A percentile compares a stretch with the other conserved stretches of the same genome.
These are phyloP conservation scores for Apaloderma vittatum DNA, from an alignment of 2,113 vertebrate genomes.

Conservation along the genomic window DNA sequence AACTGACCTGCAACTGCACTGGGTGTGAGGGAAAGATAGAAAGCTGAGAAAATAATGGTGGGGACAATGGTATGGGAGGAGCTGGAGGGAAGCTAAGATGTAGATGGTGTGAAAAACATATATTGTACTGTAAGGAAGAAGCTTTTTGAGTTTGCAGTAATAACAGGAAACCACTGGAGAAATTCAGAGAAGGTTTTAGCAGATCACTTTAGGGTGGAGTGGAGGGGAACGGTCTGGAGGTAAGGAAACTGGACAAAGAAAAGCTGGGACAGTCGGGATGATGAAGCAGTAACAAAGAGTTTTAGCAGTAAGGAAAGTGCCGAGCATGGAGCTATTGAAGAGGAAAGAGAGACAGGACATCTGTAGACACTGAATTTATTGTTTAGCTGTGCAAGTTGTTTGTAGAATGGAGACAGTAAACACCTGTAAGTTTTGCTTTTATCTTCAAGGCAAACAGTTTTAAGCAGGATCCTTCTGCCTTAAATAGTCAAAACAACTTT, in stretches of 20 bases:
- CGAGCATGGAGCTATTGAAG: neutral
- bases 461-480: neutral
- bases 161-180: slow-evolving; percentile 14
- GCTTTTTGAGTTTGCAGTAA: neutral
- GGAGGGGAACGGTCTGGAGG: neutral
- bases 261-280: neutral
- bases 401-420: neutral
- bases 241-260: neutral
- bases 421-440: neutral
- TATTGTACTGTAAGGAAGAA: neutral
- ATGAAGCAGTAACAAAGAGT: neutral
- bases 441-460: neutral
- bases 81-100: neutral
- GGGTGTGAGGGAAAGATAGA: neutral
- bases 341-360: neutral
- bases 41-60: neutral
- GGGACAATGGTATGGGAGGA: neutral
- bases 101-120: neutral
- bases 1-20: neutral
- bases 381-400: neutral
- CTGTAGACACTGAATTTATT: neutral
- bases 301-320: neutral
- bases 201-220: neutral
- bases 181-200: neutral
- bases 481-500: neutral